Evolutionary conservation across 2,113 vertebrate genomes (phyloP), one percentile per base, ranked within the genome.

Genomic region (Excalfactoria chinensis): DNA sequence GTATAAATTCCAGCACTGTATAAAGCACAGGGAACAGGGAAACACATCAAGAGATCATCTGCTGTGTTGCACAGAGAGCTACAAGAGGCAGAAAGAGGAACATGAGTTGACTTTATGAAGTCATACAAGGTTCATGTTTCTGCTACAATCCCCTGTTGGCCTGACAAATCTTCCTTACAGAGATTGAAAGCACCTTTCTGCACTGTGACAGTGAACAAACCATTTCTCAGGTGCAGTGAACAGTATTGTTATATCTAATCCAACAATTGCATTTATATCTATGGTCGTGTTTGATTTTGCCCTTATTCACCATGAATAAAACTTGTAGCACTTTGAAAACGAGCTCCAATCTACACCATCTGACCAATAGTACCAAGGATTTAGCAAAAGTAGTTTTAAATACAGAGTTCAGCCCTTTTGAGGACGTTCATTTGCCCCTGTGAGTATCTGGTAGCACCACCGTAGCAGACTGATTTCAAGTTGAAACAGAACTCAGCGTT

Each of bases 41-140:
- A 12, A 28, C 16, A 9, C 49, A 62, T n/a, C 22, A 46, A 34
- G 69, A 30, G 17, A 15, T 20, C 21, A 8, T 32, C 43, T 70
- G 35, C 37, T 35, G 41, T 11, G 25, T 21, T 32, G 56, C 37
- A 32, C 25, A 46, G 44, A 2, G 5, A 25, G 30, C 17, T 37
- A 13, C 13, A 49, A 21, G 13, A 62, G 22, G 53, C n/a, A 66
- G 53, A 22, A 43, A 53, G 15, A 59, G 56, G 30, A 86, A 40
- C 8, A 26, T 88, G 25, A 26, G 11, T n/a, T 25, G n/a, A 25
- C 35, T 90, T 69, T 34, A 25, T 17, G 59, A 49, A 30, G 26
- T 6, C 4, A 0, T n/a, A 25, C 43, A 28, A 43, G 40, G 44
- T 51, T 6, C 0, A 1, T 6, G 7, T 21, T 49, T 49, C 18